These are phyloP conservation scores for Gymnodraco acuticeps DNA, from an alignment of 2,797 vertebrate species.

Conservation along the genomic window DNA sequence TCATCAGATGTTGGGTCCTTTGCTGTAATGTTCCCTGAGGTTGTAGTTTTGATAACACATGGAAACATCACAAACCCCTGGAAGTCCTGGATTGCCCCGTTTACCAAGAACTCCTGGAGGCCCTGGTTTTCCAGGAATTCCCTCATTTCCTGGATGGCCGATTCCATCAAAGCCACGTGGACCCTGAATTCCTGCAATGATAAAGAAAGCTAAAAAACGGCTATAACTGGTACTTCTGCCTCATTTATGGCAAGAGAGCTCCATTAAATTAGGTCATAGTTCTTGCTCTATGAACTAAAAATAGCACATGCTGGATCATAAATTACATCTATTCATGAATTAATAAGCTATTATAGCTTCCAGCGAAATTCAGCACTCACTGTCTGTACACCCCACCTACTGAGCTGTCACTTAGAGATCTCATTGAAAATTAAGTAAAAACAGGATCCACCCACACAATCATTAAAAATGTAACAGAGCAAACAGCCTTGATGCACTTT, in stretches of 20 bases:
- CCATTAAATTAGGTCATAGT: background rate
- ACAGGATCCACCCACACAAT: constrained; percentile 11
- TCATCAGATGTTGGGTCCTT: constrained; percentile 85
- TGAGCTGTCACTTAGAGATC: constrained; percentile 13
- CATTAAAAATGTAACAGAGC: constrained; percentile 28
- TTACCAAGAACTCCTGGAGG: constrained; percentile 81
- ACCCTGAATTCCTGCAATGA: constrained; percentile 81
- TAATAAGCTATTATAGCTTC: constrained; percentile 7
- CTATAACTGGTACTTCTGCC: background rate
- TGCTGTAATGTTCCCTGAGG: constrained; percentile 85
- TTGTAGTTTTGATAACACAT: constrained; percentile 86
- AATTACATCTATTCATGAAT: constrained; percentile 16
- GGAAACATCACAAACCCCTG: constrained; percentile 86
- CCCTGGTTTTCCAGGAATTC: constrained; percentile 83
- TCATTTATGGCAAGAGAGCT: constrained; percentile 1
- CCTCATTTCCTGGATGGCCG: constrained; percentile 81
- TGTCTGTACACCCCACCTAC: background rate
- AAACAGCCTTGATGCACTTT: constrained; percentile 22
- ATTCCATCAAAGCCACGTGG: constrained; percentile 82
- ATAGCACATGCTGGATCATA: constrained; percentile 4
- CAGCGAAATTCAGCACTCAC: constrained; percentile 10
- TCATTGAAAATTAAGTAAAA: background rate
- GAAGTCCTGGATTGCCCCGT: constrained; percentile 76
- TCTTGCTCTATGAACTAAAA: background rate
- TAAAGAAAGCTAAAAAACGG: background rate